Percentiles rank a stretch among this genome's conserved stretches.
Conservation (phyloP, 2,113 vertebrate genomes). For the Caracal caracal region DNA sequence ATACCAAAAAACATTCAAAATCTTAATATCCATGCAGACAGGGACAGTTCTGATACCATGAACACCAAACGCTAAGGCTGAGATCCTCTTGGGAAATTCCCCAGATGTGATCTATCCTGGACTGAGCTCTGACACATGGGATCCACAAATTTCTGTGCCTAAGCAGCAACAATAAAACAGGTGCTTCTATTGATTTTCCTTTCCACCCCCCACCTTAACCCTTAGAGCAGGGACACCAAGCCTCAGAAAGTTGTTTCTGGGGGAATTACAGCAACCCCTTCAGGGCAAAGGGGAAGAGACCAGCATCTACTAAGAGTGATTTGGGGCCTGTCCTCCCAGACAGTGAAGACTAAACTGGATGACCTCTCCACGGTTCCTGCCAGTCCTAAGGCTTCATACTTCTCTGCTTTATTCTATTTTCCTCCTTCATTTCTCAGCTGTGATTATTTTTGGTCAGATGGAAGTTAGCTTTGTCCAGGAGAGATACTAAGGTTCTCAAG, state of each 20-base stretch:
- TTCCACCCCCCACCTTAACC: neutral
- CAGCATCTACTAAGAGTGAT: neutral
- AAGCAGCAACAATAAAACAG: neutral
- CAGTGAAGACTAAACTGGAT: neutral
- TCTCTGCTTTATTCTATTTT: neutral
- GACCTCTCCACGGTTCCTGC: accelerated
- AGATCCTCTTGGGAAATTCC: neutral
- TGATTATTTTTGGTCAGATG: neutral
- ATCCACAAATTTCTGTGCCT: neutral
- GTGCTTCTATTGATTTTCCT: neutral
- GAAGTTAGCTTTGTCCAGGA: neutral
- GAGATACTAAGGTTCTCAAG: neutral
- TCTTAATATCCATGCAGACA: neutral
- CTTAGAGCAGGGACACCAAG: neutral
- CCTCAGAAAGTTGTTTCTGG: neutral
- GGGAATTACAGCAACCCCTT: neutral
- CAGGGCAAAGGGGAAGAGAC: neutral
- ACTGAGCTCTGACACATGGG: neutral
- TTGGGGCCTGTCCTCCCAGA: neutral
- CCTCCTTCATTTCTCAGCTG: neutral
- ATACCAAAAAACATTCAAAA: slow-evolving; percentile 17
- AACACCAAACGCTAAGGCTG: neutral
- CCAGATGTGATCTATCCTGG: neutral
- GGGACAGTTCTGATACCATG: neutral
- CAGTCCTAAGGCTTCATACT: neutral